These are phyloP conservation scores for Lucifuga dentata DNA, from an alignment of 2,113 vertebrate genomes.

Conservation along the genomic window DNA sequence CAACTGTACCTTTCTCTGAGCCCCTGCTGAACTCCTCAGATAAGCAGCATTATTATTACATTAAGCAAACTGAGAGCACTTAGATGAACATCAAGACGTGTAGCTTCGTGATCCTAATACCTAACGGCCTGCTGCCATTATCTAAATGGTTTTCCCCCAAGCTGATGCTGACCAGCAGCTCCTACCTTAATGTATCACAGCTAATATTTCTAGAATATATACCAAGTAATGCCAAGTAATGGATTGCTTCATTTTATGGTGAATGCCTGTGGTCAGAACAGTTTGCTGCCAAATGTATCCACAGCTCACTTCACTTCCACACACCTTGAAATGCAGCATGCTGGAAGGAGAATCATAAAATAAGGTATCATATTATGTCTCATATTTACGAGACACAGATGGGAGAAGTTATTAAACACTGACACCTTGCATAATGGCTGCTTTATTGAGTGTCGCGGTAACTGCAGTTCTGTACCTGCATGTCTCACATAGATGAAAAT, in stretches of 20 bases:
- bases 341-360: constrained; percentile 12
- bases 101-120: constrained; percentile 9
- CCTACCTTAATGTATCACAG: constrained; percentile 19
- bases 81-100: neutral
- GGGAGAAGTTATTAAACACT: neutral
- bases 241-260: constrained; percentile 20
- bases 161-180: neutral
- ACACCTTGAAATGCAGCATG: constrained; percentile 14
- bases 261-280: constrained; percentile 20
- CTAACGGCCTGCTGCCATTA: constrained; percentile 8
- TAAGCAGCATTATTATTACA: constrained; percentile 50
- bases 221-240: too few species aligned
- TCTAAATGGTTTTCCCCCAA: constrained; percentile 7
- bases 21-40: constrained; percentile 8
- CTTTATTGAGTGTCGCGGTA: neutral
- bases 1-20: neutral
- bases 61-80: constrained; percentile 45
- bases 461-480: neutral
- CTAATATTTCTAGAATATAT: constrained; percentile 37
- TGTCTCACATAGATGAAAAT: too few species aligned
- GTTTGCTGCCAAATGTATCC: constrained; percentile 24
- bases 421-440: neutral
- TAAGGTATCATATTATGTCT: constrained; percentile 27
- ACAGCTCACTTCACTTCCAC: constrained; percentile 23
- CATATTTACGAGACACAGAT: constrained; percentile 20